Evolutionary conservation across 1,140 invertebrate species (phyloP), one percentile per base, ranked within the genome.

Genomic region (Drosophila pectinifera): DNA sequence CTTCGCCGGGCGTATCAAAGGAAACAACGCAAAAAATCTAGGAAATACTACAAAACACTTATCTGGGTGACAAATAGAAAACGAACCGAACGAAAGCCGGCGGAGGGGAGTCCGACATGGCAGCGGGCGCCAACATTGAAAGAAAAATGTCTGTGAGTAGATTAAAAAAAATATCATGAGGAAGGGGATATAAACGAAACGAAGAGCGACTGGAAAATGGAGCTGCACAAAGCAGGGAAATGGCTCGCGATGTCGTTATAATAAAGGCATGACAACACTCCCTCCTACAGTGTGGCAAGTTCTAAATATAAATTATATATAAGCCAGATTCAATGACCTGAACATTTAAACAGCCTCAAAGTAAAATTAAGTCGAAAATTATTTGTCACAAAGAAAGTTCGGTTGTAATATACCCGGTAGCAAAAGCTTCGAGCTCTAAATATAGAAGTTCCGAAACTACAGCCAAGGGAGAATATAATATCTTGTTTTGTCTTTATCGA

Each of bases 61-160:
- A 86, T 86, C 79, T 88, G 83, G 79, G 83, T 86, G 83, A 86
- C 83, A 86, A 86, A 86, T 86, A 86, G 83, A 86, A 86, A 86
- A 83, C 63, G 69, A 57, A 65, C 70, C 53, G 42, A 61, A 45
- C 48, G 41, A 42, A 43, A 38, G 57, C 16, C 26, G n/a, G 43
- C 31, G n/a, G 38, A 22, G 11, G 48, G 18, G 22, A 16, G 20
- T 14, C 41, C 11, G 16, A 59, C 28, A 18, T 38, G 72, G 20
- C 45, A 38, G 43, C 48, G 22, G 41, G 58, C 22, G n/a, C 49
- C 76, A 76, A 73, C 83, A 86, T 88, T 79, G 75, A 86, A 83
- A 79, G 83, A 82, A 82, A 79, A 86, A 82, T 86, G 80, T 86
- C 83, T 86, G 48, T 61, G 70, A 86, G 75, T 88, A 88, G 83